These are phyloP conservation scores for Drosophila orosa DNA, from an alignment of 1,140 invertebrate genomes.

Conservation along the genomic window DNA sequence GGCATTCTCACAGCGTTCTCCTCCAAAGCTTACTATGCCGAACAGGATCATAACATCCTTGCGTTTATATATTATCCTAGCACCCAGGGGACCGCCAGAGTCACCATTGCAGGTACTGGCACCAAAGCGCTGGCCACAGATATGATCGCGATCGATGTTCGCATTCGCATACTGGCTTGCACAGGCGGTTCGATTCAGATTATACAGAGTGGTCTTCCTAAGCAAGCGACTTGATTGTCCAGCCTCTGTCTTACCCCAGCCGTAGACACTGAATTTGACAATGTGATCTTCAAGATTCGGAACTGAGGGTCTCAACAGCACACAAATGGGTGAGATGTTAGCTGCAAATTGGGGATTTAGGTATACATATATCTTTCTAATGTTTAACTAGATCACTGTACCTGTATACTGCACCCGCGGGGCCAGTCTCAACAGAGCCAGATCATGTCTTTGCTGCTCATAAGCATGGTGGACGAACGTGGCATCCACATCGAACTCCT, in stretches of 20 bases:
- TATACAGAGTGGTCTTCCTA: neutral
- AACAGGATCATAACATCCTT: neutral
- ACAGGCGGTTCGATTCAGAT: neutral
- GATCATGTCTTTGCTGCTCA: slow-evolving; percentile 2
- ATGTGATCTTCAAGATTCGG: neutral
- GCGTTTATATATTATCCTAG: neutral
- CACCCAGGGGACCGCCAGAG: slow-evolving; percentile 17
- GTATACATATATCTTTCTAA: too few species aligned
- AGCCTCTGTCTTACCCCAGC: slow-evolving; percentile 9
- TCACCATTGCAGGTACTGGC: slow-evolving; percentile 10
- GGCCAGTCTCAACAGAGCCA: slow-evolving; percentile 7
- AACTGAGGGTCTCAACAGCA: slow-evolving; percentile 10
- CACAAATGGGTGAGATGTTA: slow-evolving; percentile 13
- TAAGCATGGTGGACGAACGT: neutral
- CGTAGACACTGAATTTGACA: slow-evolving; percentile 2
- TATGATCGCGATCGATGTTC: slow-evolving; percentile 1
- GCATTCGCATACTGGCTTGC: neutral
- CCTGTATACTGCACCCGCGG: neutral
- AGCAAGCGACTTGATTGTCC: neutral
- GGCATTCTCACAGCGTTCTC: neutral
- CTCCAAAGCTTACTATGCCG: slow-evolving; percentile 15
- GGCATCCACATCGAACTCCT: slow-evolving; percentile 11
- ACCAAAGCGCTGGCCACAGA: neutral
- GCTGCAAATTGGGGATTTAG: neutral
- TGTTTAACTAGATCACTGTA: neutral